These are phyloP conservation scores for Cricetomys ansorgei DNA, from an alignment of 2,113 vertebrate species.

Conservation along the genomic window DNA sequence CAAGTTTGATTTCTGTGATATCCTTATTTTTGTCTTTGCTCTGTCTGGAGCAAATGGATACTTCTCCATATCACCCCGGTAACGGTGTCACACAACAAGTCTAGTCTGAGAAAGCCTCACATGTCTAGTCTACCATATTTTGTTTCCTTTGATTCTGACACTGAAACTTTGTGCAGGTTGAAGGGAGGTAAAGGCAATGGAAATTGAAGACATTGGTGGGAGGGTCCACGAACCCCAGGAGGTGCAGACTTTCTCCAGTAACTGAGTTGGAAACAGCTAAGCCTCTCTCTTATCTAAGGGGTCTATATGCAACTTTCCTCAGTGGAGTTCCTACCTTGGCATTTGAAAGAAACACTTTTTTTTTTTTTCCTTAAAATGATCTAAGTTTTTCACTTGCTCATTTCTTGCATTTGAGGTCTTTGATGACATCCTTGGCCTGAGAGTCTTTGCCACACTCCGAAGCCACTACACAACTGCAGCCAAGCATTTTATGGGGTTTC, in stretches of 20 bases:
- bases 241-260: neutral
- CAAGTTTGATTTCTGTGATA: neutral
- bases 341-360: neutral
- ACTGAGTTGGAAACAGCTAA: neutral
- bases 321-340: neutral
- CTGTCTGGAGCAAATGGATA: neutral
- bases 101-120: neutral
- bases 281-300: neutral
- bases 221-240: neutral
- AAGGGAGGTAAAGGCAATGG: neutral
- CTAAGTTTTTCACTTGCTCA: neutral
- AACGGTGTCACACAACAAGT: neutral
- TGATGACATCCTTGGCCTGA: neutral
- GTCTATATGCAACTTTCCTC: neutral
- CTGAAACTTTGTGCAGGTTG: neutral
- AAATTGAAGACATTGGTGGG: accelerated
- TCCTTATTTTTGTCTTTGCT: neutral
- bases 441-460: neutral
- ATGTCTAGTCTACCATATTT: no score
- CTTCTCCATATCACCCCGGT: neutral
- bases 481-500: neutral
- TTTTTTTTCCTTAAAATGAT: neutral
- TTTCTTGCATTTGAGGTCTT: neutral
- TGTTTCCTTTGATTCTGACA: neutral
- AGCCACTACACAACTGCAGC: neutral